Evolutionary conservation across 2,797 vertebrate genomes (phyloP), one percentile per base, ranked within the genome.

Genomic region (Rhinichthys osculus): DNA sequence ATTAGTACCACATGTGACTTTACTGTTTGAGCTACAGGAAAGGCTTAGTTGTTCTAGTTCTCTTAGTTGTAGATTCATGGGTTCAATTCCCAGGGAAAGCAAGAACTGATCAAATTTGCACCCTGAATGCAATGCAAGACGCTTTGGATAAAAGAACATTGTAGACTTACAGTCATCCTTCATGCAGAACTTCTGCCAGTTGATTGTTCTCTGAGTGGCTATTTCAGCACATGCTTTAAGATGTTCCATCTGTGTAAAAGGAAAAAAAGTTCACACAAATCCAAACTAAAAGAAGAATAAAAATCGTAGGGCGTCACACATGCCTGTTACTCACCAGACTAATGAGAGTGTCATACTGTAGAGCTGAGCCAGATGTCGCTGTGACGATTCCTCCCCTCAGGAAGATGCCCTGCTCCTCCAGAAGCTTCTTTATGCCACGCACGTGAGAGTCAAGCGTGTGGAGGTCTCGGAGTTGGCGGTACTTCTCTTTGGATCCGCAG

Each of bases 131-230:
- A 67, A 78, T 59, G 54, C 21, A 76, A 23, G 5, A 54, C 10
- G 1, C 19, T 23, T 7, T 54, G 73, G 30, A 76, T 54, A 35
- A 52, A 74, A 52, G n/a, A 30, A 23, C 1, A 42, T 7, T 35
- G 66, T 47, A 35, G 11, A 95, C 98, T 97, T 94, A 99, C 98
- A 99, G 89, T 99, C 98, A 5, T 99, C 98, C 92, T 99, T 99
- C 93, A 99, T 97, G 92, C 98, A 99, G 93, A 99, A 99, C 82
- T 99, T 99, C 94, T 99, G 98, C 98, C 98, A 99, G 94, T 99
- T 99, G 84, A 98, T 93, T 0, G 98, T 99, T 59, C 98, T 93
- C 92, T 99, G 98, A 0, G 98, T 98, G 72, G 98, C 97, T 5
- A 99, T 99, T 95, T 99, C 98, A 7, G 98, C 98, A 89, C 98